Conservation (phyloP, 2,888 invertebrate genomes). For the Ectemnius continuus region DNA sequence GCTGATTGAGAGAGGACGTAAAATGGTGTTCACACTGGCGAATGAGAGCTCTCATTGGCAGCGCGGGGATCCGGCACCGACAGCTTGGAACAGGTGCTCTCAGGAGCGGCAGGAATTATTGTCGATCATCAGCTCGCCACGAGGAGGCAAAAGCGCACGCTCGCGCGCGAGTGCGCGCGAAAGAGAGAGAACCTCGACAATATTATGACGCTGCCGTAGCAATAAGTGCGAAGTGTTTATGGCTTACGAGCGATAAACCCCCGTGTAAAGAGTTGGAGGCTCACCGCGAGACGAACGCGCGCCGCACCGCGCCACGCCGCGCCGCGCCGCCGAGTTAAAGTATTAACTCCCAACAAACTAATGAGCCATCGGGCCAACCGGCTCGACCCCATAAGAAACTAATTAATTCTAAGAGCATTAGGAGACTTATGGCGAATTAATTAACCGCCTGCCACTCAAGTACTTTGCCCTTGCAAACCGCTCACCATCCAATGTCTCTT, state of each 20-base stretch:
- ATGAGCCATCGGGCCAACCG: conserved; percentile 36
- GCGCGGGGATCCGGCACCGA: conserved; percentile 5
- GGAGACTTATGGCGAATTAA: conserved; percentile 16
- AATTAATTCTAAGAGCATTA: conserved; percentile 18
- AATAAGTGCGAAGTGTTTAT: conserved; percentile 55
- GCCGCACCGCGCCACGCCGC: conserved; percentile 18
- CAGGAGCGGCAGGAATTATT: conserved; percentile 53
- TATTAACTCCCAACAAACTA: conserved; percentile 39
- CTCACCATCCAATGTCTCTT: too few relatives aligned
- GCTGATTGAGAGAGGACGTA: not conserved
- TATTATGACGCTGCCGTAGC: conserved; percentile 37
- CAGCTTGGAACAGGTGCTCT: conserved; percentile 52
- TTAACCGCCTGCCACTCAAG: not conserved
- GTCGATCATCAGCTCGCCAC: conserved; percentile 42
- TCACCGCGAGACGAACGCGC: conserved; percentile 1
- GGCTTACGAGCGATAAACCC: conserved; percentile 52
- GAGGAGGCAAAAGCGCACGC: conserved; percentile 21
- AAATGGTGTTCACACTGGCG: too few relatives aligned
- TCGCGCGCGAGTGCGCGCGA: not conserved
- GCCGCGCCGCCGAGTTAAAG: conserved; percentile 29
- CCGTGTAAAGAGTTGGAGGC: conserved; percentile 35
- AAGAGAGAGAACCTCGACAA: not conserved
- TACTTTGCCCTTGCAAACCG: too few relatives aligned
- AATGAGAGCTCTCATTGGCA: not conserved
- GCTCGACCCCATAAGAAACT: conserved; percentile 23